phyloP scores from a whole-genome alignment of 2,797 vertebrate species.

The Enteromius treurensis region DNA sequence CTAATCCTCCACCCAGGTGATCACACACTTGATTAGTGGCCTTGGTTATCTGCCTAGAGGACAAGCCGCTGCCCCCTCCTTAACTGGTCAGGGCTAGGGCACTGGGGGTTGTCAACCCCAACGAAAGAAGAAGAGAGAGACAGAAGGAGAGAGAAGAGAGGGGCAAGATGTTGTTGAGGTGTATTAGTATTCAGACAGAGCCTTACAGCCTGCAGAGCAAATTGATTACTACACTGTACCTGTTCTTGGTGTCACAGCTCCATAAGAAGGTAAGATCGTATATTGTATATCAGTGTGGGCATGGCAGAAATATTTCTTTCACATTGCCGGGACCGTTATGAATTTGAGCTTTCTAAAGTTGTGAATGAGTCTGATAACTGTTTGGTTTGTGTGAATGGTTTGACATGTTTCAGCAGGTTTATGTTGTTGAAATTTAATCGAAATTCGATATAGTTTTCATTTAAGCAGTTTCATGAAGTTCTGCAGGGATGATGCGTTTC shows the following conservation, averaged over 20 bases:
- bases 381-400: neutral
- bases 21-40: conserved; percentile 83
- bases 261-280: conserved; percentile 82
- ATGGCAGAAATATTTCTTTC: conserved; percentile 13
- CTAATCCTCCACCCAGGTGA: conserved; percentile 82
- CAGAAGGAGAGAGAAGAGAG: conserved; percentile 8
- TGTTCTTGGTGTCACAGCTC: conserved; percentile 85
- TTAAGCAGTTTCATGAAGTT: neutral
- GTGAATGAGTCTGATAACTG: neutral
- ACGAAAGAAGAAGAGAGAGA: conserved; percentile 30
- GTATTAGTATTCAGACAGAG: conserved; percentile 88
- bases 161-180: conserved; percentile 72
- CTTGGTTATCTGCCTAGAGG: conserved; percentile 83
- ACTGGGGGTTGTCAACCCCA: conserved; percentile 65
- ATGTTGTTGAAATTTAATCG: neutral
- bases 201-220: conserved; percentile 88
- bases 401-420: neutral
- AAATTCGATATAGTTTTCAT: neutral
- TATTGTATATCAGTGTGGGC: conserved; percentile 66
- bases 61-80: conserved; percentile 73
- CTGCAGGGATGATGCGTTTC: neutral
- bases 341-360: conserved; percentile 10
- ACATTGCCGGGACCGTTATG: neutral
- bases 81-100: conserved; percentile 78
- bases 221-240: conserved; percentile 90